Conservation (phyloP, 2,113 vertebrate genomes). For the Neopipo cinnamomea region DNA sequence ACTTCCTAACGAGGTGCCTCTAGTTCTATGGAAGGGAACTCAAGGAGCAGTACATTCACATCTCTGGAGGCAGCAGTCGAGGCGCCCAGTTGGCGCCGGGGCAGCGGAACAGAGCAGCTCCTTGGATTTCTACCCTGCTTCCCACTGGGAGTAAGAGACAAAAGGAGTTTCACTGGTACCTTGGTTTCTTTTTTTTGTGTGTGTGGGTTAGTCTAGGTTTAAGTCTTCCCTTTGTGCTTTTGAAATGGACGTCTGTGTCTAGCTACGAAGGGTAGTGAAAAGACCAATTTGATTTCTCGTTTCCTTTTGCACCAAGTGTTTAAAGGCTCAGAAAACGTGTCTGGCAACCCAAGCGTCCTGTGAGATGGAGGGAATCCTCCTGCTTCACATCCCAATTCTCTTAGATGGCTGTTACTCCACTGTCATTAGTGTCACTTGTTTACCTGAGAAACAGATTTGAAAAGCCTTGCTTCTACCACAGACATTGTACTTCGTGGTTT, state of each 20-base stretch:
- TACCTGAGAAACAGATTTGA: constrained; percentile 73
- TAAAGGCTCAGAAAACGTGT: constrained; percentile 63
- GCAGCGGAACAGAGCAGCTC: constrained; percentile 74
- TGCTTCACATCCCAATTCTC: constrained; percentile 28
- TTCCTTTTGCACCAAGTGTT: constrained; percentile 61
- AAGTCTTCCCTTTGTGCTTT: constrained; percentile 75
- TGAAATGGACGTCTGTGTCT: constrained; percentile 54
- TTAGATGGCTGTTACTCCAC: constrained; percentile 68
- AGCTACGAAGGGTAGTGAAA: constrained; percentile 55
- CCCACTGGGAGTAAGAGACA: constrained; percentile 69
- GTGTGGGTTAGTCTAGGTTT: constrained; percentile 29
- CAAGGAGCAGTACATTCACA: constrained; percentile 94
- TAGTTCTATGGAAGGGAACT: constrained; percentile 80
- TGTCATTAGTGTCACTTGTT: constrained; percentile 70
- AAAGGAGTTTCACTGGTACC: constrained; percentile 65
- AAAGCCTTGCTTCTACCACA: constrained; percentile 71
- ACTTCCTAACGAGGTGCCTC: constrained; percentile 92
- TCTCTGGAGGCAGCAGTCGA: constrained; percentile 92
- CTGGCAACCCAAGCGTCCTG: constrained; percentile 42
- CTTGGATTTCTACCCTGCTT: constrained; percentile 71
- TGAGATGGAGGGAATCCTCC: constrained; percentile 50
- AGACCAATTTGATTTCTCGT: constrained; percentile 17
- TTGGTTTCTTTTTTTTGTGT: background rate
- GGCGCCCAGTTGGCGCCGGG: constrained; percentile 74
- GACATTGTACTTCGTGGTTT: constrained; percentile 47